Percentiles rank a stretch among this genome's conserved stretches.
Conservation (phyloP, 2,113 vertebrate species). For the Alaudala cheleensis region DNA sequence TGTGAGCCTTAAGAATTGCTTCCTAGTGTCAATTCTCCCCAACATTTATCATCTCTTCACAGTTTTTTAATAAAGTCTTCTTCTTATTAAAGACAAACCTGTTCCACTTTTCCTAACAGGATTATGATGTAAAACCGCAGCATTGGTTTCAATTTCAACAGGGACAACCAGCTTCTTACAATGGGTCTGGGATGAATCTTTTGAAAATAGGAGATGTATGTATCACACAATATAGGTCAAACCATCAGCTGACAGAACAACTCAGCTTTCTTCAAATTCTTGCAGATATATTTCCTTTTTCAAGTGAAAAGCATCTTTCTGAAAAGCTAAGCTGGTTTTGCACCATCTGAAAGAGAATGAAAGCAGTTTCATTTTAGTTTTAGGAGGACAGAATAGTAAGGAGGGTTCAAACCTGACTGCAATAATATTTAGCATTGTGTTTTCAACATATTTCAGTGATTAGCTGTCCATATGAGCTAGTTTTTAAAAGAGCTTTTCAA, state of each 20-base stretch:
- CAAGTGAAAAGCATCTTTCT: background rate
- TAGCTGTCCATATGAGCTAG: background rate
- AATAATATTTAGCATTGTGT: background rate
- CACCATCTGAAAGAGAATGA: background rate
- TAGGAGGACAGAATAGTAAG: background rate
- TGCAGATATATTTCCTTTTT: background rate
- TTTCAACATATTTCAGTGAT: background rate
- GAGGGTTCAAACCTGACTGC: background rate
- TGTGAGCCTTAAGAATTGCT: background rate
- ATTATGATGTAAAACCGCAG: background rate
- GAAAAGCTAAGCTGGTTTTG: background rate
- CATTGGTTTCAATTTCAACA: background rate
- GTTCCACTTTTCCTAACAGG: background rate
- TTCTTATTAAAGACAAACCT: background rate
- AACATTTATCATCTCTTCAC: background rate
- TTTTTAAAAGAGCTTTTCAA: background rate
- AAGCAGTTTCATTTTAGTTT: background rate
- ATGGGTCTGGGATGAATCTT: background rate
- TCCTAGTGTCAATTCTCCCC: background rate
- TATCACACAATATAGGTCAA: background rate
- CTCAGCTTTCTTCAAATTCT: background rate
- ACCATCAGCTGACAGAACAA: background rate
- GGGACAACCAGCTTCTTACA: background rate
- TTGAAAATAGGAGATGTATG: background rate
- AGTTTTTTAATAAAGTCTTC: background rate